phyloP scores from a whole-genome alignment of 2,888 invertebrate genomes.

The Latrodectus elegans region DNA sequence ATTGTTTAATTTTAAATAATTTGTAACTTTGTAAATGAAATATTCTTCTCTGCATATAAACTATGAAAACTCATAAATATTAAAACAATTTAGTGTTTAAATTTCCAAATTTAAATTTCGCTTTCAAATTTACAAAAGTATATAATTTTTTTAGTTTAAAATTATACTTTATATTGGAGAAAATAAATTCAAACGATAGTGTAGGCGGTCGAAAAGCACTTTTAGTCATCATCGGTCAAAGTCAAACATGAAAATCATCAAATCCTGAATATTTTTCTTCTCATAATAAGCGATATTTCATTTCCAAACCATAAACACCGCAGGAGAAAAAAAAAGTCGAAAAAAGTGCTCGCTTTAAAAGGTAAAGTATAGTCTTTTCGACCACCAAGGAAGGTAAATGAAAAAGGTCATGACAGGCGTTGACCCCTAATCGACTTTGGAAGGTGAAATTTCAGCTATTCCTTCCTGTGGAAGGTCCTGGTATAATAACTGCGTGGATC shows the following conservation, averaged over 20 bases:
- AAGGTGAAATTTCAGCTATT: constrained; percentile 31
- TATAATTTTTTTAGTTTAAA: too few relatives aligned
- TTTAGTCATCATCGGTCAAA: neutral
- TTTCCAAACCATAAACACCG: constrained; percentile 13
- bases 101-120: too few relatives aligned
- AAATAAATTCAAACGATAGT: too few relatives aligned
- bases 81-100: too few relatives aligned
- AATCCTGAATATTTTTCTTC: neutral
- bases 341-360: constrained; percentile 18
- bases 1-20: too few relatives aligned
- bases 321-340: constrained; percentile 1
- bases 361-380: constrained; percentile 42
- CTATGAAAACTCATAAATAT: too few relatives aligned
- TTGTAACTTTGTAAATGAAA: too few relatives aligned
- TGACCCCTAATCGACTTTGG: constrained; percentile 26
- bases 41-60: too few relatives aligned
- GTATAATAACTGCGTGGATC: constrained; percentile 26
- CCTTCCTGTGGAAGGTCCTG: constrained; percentile 12
- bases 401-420: constrained; percentile 42
- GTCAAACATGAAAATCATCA: neutral
- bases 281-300: constrained; percentile 7
- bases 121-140: too few relatives aligned
- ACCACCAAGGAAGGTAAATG: constrained; percentile 45
- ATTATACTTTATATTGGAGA: too few relatives aligned
- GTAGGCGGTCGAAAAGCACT: too few relatives aligned